phyloP scores from a whole-genome alignment of 2,797 vertebrate species.

The Odontamblyopus rebecca region DNA sequence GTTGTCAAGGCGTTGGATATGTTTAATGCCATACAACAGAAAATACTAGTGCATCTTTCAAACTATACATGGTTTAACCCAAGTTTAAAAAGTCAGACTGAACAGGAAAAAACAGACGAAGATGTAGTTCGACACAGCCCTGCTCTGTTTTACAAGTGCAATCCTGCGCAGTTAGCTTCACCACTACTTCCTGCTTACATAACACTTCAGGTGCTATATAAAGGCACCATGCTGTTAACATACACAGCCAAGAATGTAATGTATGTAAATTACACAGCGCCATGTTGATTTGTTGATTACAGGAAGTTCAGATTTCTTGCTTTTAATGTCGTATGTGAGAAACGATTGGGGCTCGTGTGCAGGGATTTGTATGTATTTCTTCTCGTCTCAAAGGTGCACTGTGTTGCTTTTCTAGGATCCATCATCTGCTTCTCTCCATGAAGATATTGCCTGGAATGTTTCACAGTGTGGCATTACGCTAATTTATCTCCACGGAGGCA shows the following conservation, averaged over 20 bases:
- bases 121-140: neutral
- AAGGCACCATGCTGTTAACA: neutral
- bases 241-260: neutral
- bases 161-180: slow-evolving; percentile 3
- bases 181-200: neutral
- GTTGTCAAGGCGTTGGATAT: too few species aligned
- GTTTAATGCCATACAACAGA: too few species aligned
- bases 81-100: neutral
- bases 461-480: too few species aligned
- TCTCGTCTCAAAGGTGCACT: too few species aligned
- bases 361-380: too few species aligned
- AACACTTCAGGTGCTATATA: neutral
- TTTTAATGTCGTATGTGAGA: neutral
- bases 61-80: too few species aligned
- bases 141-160: neutral
- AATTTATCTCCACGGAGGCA: too few species aligned
- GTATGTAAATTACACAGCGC: neutral
- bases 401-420: too few species aligned
- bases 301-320: neutral
- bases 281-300: neutral
- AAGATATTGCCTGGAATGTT: too few species aligned
- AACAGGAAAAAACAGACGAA: neutral
- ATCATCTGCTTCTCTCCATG: too few species aligned
- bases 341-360: too few species aligned
- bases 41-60: too few species aligned